These are phyloP conservation scores for Chlamydotis undulata DNA, from an alignment of 2,113 vertebrate genomes.

Conservation along the genomic window DNA sequence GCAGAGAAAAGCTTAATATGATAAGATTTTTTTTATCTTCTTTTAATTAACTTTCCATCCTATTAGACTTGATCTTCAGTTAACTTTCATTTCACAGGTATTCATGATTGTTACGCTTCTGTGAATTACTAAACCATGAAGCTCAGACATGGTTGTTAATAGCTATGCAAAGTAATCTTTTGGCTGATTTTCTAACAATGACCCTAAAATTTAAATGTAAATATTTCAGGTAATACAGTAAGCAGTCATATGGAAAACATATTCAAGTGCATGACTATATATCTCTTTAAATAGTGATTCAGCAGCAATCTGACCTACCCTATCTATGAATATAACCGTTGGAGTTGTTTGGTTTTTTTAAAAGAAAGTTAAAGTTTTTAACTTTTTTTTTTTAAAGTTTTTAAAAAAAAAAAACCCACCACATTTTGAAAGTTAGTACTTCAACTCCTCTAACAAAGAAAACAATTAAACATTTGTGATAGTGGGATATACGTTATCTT, in stretches of 20 bases:
- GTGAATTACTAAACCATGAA: constrained; percentile 50
- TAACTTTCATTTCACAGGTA: constrained; percentile 74
- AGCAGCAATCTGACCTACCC: background rate
- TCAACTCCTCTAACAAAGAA: background rate
- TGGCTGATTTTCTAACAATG: constrained; percentile 13
- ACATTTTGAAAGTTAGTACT: background rate
- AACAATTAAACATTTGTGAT: background rate
- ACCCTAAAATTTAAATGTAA: background rate
- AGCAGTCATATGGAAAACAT: background rate
- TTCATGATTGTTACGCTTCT: constrained; percentile 69
- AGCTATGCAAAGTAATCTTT: background rate
- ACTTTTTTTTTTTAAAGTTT: too few relatives aligned
- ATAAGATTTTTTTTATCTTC: constrained; percentile 68
- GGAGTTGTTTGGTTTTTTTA: background rate
- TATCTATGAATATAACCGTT: background rate
- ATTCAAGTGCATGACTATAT: background rate
- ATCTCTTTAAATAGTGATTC: background rate
- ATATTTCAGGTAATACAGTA: background rate
- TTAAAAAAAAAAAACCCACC: background rate
- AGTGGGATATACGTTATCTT: background rate
- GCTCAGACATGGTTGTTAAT: constrained; percentile 27
- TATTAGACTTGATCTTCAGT: constrained; percentile 72
- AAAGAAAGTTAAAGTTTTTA: background rate
- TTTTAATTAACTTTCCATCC: constrained; percentile 77
- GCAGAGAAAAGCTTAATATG: constrained; percentile 55